Base-by-base conservation (phyloP, 92 coral and sea anemone genomes). In the Porites lobata region DNA sequence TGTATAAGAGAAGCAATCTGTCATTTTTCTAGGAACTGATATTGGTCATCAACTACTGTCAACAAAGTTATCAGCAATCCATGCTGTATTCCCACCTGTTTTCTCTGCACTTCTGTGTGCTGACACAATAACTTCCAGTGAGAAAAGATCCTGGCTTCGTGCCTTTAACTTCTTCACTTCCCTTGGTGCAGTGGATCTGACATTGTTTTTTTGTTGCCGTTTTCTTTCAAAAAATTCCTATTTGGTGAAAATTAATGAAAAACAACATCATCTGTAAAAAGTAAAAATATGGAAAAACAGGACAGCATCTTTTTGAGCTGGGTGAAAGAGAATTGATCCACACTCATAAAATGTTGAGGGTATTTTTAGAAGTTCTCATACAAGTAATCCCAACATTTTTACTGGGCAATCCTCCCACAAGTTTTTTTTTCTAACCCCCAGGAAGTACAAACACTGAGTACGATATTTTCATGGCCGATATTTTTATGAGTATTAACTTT, bases 191-290 rank as follows among this genome's bases (percentile, higher is more conserved):
- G 43, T 18, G 52, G 69, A 17, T 8, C 59, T 77, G 13, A 58
- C 4, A 69, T 66, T 78, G 59, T 53, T 76, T 14, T 66, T 85
- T 9, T 64, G 53, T 21, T 76, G 89, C 9, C 77, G 89, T 56
- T 85, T 85, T 56, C 84, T 76, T 75, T 85, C 89, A 85, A 85
- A 85, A 75, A 76, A 85, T 78, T 85, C 89, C 89, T 85, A 69
- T 80, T 7, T 19, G 38, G 8, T 7, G 2, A 50, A 38, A 18
- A 9, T 6, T 8, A 1, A 72, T 11, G 6, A 3, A 4, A 22
- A 76, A 53, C 9, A 14, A 56, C 47, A 38, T 38, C 47, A 38
- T 38, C 47, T 38, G 47, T 38, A 3, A 38, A 29, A 38, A 38
- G 5, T 38, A 3, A 38, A 38, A 38, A 38, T 38, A 38, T 38